Conservation (phyloP, 2,888 invertebrate genomes). For the Sminthurides aquaticus region DNA sequence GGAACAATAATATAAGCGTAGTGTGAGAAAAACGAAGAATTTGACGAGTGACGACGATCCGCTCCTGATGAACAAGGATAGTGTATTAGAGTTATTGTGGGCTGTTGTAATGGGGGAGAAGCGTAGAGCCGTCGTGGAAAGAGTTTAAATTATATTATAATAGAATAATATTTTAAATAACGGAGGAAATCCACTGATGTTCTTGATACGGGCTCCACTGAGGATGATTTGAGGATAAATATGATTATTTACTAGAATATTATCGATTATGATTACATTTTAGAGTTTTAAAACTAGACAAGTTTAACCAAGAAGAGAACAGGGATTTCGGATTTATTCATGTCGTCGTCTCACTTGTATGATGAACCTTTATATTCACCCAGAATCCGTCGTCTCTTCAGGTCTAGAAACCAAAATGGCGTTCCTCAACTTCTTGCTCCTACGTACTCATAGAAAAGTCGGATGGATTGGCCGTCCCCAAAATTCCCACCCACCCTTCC, state of each 20-base stretch:
- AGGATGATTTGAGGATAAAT: neutral
- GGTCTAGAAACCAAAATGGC: slow-evolving; percentile 43
- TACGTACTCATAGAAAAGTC: slow-evolving; percentile 21
- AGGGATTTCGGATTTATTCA: neutral
- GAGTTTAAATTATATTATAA: neutral
- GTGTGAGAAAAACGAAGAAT: too few relatives aligned
- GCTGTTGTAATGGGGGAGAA: neutral
- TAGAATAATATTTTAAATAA: neutral
- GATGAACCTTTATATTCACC: neutral
- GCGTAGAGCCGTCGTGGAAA: neutral
- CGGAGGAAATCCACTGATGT: neutral
- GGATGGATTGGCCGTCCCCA: slow-evolving; percentile 26
- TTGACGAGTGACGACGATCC: neutral
- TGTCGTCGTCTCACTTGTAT: neutral
- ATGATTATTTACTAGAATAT: neutral
- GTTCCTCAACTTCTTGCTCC: slow-evolving; percentile 32
- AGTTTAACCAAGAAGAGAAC: neutral
- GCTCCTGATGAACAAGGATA: neutral
- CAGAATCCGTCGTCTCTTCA: slow-evolving; percentile 24
- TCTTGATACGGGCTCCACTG: neutral
- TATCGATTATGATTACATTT: neutral
- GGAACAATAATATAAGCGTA: too few relatives aligned
- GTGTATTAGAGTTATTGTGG: neutral
- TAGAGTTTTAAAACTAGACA: neutral
- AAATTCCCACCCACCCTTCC: slow-evolving; percentile 29